phyloP scores from a whole-genome alignment of 2,113 vertebrate species.

The Amphiprion ocellaris region DNA sequence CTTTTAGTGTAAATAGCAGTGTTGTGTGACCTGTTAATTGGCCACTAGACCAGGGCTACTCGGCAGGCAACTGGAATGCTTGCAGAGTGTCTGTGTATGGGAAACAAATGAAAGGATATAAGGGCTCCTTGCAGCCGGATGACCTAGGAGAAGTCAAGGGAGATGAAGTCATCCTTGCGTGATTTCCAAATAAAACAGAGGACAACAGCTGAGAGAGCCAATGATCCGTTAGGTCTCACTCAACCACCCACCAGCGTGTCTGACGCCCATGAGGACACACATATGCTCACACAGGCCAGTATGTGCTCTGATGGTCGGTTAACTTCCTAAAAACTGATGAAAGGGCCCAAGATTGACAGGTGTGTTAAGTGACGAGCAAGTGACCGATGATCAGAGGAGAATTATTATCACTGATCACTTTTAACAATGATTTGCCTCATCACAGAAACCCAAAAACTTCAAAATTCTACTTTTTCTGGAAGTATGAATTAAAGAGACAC shows the following conservation, averaged over 20 bases:
- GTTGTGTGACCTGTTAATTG: conserved; percentile 72
- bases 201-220: conserved; percentile 72
- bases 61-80: conserved; percentile 52
- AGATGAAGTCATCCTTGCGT: conserved; percentile 78
- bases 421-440: conserved; percentile 42
- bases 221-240: conserved; percentile 68
- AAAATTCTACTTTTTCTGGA: conserved; percentile 14
- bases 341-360: conserved; percentile 56
- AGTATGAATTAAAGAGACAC: conserved; percentile 2
- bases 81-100: conserved; percentile 32
- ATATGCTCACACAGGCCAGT: conserved; percentile 48
- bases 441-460: conserved; percentile 7
- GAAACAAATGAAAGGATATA: conserved; percentile 52
- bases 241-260: conserved; percentile 69
- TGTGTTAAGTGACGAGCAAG: conserved; percentile 59
- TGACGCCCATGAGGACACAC: conserved; percentile 55
- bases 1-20: conserved; percentile 40
- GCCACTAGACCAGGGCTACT: conserved; percentile 41
- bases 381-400: conserved; percentile 61
- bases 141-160: conserved; percentile 67
- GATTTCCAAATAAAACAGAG: conserved; percentile 77
- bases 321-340: conserved; percentile 66
- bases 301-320: conserved; percentile 61
- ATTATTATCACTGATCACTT: conserved; percentile 61
- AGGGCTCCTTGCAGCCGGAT: conserved; percentile 50